A percentile compares a stretch with the other conserved stretches of the same genome.
Conservation (phyloP, 2,113 vertebrate genomes). For the Ramphastos sulfuratus region DNA sequence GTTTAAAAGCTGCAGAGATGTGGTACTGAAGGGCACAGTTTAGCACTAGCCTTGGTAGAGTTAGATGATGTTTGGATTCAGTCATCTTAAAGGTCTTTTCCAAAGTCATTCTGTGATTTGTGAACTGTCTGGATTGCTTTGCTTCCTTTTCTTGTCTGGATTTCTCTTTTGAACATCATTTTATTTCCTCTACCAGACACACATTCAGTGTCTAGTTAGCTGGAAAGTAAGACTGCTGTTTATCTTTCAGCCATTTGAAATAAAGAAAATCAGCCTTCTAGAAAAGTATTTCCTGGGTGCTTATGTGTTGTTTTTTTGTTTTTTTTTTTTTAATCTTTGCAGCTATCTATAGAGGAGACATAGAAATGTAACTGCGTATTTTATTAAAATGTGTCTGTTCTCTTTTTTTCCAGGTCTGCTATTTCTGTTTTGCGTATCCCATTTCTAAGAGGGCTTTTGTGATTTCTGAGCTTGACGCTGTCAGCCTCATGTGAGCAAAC, state of each 20-base stretch:
- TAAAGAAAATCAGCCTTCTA: not conserved
- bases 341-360: not conserved
- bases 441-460: conserved; percentile 43
- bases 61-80: too few species aligned
- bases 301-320: not conserved
- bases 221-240: not conserved
- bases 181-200: not conserved
- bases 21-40: too few species aligned
- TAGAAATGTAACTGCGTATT: not conserved
- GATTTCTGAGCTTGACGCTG: conserved; percentile 62
- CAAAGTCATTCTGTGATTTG: not conserved
- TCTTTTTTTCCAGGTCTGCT: conserved; percentile 67
- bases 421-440: not conserved
- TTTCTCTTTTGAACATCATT: not conserved
- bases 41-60: too few species aligned
- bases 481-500: conserved; percentile 47
- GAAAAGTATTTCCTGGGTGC: conserved; percentile 6
- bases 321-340: not conserved
- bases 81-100: too few species aligned
- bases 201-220: not conserved
- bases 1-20: too few species aligned
- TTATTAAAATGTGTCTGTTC: conserved; percentile 44
- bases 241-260: not conserved
- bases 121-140: not conserved
- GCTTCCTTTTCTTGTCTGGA: not conserved